Conservation (phyloP, 2,888 invertebrate species). For the Artemia sinica region DNA sequence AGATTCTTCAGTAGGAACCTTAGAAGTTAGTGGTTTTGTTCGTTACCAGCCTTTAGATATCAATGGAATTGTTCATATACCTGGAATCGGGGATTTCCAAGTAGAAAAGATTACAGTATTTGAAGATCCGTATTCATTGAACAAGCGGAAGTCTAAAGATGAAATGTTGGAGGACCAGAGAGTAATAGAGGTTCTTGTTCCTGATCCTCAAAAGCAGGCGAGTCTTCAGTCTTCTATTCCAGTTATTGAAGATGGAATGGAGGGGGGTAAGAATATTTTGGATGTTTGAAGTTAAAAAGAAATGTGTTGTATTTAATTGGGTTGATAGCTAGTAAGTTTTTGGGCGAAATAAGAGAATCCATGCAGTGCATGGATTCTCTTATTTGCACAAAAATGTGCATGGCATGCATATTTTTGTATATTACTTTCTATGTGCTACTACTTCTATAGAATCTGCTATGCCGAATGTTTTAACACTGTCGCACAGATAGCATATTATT, state of each 20-base stretch:
- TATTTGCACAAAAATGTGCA: too few relatives aligned
- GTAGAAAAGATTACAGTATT: constrained; percentile 50
- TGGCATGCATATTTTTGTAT: too few relatives aligned
- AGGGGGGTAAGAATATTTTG: constrained; percentile 15
- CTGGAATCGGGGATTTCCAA: constrained; percentile 84
- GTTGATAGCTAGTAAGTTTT: too few relatives aligned
- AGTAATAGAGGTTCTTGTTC: not conserved
- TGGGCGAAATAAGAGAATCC: too few relatives aligned
- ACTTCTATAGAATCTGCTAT: too few relatives aligned
- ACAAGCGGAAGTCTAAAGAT: constrained; percentile 17
- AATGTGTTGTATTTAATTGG: constrained; percentile 17
- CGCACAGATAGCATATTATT: too few relatives aligned
- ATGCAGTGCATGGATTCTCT: too few relatives aligned
- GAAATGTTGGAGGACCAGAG: constrained; percentile 18
- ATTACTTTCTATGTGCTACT: too few relatives aligned
- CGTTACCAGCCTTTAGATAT: constrained; percentile 65
- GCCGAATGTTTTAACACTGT: too few relatives aligned
- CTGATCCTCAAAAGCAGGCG: constrained; percentile 20
- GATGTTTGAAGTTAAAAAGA: constrained; percentile 29
- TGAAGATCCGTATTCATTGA: constrained; percentile 46
- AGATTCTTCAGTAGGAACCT: constrained; percentile 37
- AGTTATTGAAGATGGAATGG: constrained; percentile 3
- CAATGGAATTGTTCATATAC: constrained; percentile 72
- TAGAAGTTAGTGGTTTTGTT: constrained; percentile 71
- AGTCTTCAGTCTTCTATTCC: constrained; percentile 12